Percentiles rank a stretch among this genome's conserved stretches.
Conservation (phyloP, 2,888 invertebrate genomes). For the Arge pagana region DNA sequence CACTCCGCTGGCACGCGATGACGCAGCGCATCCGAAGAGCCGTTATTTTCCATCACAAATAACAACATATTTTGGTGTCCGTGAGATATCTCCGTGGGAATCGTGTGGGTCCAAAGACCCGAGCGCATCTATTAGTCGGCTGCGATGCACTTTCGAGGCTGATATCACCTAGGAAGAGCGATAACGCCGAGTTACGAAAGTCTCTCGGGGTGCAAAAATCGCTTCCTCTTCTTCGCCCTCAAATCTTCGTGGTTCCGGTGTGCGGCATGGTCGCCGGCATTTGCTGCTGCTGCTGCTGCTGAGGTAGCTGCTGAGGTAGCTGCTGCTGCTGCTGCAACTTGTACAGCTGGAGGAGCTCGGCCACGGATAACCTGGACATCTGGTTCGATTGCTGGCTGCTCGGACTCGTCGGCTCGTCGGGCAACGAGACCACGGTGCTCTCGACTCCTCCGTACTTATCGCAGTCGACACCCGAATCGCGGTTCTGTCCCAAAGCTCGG, state of each 20-base stretch:
- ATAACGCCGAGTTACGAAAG: no score
- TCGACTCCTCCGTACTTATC: constrained; percentile 15
- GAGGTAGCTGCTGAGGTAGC: constrained; percentile 3
- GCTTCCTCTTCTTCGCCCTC: neutral
- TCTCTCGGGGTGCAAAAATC: no score
- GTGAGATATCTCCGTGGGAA: no score
- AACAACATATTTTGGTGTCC: no score
- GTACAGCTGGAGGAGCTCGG: constrained; percentile 53
- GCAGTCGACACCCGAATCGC: constrained; percentile 26
- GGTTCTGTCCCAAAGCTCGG: constrained; percentile 33
- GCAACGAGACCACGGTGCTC: neutral
- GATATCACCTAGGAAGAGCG: no score
- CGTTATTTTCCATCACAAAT: no score
- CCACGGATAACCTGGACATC: constrained; percentile 48
- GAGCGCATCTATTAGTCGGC: no score
- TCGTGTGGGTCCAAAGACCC: no score
- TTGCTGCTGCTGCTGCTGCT: constrained; percentile 1
- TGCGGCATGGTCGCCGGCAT: neutral
- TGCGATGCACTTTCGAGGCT: no score
- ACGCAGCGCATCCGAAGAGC: no score
- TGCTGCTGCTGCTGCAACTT: constrained; percentile 33
- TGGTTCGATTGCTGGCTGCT: constrained; percentile 37
- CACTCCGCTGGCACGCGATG: no score
- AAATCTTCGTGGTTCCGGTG: constrained; percentile 6
- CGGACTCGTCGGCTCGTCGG: constrained; percentile 24